These are phyloP conservation scores for Orthosia incerta DNA, from an alignment of 2,888 invertebrate genomes.

Conservation along the genomic window DNA sequence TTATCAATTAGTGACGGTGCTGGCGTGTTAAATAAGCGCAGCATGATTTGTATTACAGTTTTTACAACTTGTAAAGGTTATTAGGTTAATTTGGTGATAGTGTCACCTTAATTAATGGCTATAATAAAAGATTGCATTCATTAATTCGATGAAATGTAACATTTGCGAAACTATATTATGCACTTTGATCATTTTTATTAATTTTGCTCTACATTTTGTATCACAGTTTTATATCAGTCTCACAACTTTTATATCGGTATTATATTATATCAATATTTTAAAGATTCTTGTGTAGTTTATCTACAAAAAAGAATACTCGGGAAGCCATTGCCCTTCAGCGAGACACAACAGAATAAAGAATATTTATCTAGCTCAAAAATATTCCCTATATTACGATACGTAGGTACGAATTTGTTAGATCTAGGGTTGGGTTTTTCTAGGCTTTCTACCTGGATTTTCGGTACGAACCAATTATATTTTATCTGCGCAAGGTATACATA, in stretches of 20 bases:
- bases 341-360: too few species aligned
- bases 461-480: conserved; percentile 34
- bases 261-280: too few species aligned
- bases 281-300: too few species aligned
- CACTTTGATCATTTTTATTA: conserved; percentile 17
- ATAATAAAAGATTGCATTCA: conserved; percentile 9
- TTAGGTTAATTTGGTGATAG: conserved; percentile 41
- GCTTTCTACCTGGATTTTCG: conserved; percentile 15
- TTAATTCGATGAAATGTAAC: conserved; percentile 36
- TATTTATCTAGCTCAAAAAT: neutral
- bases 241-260: neutral
- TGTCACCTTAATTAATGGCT: conserved; percentile 43
- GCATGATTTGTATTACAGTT: conserved; percentile 30
- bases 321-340: too few species aligned
- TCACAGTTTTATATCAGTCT: neutral
- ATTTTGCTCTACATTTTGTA: conserved; percentile 3
- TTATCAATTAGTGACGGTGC: conserved; percentile 24
- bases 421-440: neutral
- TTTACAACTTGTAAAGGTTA: conserved; percentile 48
- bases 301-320: too few species aligned
- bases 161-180: conserved; percentile 18
- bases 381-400: neutral
- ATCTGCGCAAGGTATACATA: conserved; percentile 15
- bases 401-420: neutral
- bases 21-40: conserved; percentile 20